Conservation (phyloP, 2,113 vertebrate genomes). For the Notarius lentiginosus region DNA sequence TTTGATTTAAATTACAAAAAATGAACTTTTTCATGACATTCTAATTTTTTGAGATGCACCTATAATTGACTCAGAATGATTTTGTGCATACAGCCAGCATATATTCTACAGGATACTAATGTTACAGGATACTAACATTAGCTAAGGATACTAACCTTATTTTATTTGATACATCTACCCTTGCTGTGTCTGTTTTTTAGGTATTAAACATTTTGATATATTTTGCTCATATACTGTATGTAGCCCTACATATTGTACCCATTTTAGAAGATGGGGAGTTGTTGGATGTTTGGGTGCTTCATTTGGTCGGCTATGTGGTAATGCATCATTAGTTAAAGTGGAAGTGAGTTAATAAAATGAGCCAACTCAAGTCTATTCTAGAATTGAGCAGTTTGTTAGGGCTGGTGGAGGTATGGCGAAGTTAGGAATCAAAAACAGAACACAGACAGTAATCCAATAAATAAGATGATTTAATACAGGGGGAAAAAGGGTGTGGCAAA, state of each 20-base stretch:
- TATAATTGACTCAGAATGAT: neutral
- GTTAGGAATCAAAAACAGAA: too few species aligned
- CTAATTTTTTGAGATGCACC: too few species aligned
- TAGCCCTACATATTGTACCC: neutral
- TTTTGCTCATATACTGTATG: neutral
- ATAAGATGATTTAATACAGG: too few species aligned
- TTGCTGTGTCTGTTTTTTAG: neutral
- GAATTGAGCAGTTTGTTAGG: neutral
- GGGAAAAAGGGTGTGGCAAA: too few species aligned
- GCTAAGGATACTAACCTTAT: too few species aligned
- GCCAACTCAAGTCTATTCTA: neutral
- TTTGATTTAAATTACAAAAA: too few species aligned
- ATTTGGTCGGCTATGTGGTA: neutral
- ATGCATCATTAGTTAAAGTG: neutral
- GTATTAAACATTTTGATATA: neutral
- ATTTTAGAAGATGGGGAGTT: neutral
- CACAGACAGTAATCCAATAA: too few species aligned
- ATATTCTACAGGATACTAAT: neutral
- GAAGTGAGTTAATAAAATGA: neutral
- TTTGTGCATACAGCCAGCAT: neutral
- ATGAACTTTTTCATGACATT: too few species aligned
- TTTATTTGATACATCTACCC: neutral
- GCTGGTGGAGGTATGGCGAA: too few species aligned
- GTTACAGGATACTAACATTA: too few species aligned
- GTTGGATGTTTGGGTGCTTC: neutral